Conservation (phyloP, 2,113 vertebrate species). For the Calypte anna region DNA sequence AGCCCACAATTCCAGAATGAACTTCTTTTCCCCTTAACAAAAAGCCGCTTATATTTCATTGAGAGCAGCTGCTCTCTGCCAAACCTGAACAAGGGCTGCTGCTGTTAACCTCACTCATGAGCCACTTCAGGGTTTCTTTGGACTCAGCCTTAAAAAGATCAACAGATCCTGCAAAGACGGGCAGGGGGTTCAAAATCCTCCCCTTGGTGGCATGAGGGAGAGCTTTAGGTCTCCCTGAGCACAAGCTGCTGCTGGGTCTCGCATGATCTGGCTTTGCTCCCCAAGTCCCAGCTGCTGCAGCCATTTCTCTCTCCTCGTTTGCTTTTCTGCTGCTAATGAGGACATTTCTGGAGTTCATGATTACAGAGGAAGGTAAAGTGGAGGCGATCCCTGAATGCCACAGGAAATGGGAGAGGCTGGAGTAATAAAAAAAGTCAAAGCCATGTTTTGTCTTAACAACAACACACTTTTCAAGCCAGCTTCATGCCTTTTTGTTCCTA, state of each 20-base stretch:
- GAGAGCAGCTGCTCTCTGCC: neutral
- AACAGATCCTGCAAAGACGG: neutral
- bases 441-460: neutral
- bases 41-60: conserved; percentile 10
- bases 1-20: conserved; percentile 35
- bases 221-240: neutral
- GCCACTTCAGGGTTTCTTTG: neutral
- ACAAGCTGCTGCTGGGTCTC: neutral
- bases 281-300: neutral
- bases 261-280: neutral
- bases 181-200: neutral
- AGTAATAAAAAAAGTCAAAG: neutral
- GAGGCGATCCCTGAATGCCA: neutral
- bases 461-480: neutral
- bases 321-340: neutral
- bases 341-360: neutral
- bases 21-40: neutral
- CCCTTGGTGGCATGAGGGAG: neutral
- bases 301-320: neutral
- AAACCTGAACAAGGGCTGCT: conserved; percentile 19
- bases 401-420: neutral
- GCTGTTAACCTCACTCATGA: neutral
- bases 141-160: neutral
- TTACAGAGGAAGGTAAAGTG: neutral
- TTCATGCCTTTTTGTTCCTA: neutral